Evolutionary conservation across 2,113 vertebrate species (phyloP).

Genomic region (Oreocharis arfaki): DNA sequence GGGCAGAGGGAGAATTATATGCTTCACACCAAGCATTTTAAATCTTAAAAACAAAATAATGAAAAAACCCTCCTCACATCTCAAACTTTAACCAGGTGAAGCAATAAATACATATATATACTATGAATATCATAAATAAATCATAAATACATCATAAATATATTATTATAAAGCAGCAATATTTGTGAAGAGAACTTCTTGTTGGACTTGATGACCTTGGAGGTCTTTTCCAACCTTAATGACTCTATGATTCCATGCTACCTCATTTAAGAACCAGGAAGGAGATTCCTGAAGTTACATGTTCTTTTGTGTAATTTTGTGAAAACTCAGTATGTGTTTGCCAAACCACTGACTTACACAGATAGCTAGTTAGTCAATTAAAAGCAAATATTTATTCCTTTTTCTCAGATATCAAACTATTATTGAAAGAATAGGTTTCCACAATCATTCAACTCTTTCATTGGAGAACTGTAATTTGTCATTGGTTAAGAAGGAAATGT

Average conservation of each 20-base stretch:
- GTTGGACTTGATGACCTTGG: not conserved
- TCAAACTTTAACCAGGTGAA: not conserved
- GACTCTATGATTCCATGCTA: not conserved
- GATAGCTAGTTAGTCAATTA: not conserved
- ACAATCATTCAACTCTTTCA: not conserved
- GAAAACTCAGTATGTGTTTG: not conserved
- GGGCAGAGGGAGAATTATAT: not conserved
- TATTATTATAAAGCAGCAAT: not conserved
- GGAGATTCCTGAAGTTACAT: not conserved
- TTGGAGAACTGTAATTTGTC: not conserved
- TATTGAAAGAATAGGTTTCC: not conserved
- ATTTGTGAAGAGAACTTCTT: not conserved
- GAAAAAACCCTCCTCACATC: fast-evolving
- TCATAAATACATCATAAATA: not conserved
- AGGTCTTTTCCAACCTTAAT: not conserved
- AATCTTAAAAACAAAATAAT: not conserved
- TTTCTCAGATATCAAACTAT: not conserved
- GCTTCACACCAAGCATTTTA: not conserved
- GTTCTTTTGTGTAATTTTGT: not conserved
- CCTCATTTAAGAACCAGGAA: not conserved
- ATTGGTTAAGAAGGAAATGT: not conserved
- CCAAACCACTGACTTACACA: not conserved
- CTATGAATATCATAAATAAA: not conserved
- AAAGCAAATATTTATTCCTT: not conserved
- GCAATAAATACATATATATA: not conserved